Conservation (phyloP, 1,140 invertebrate genomes). For the Drosophila jambulina region DNA sequence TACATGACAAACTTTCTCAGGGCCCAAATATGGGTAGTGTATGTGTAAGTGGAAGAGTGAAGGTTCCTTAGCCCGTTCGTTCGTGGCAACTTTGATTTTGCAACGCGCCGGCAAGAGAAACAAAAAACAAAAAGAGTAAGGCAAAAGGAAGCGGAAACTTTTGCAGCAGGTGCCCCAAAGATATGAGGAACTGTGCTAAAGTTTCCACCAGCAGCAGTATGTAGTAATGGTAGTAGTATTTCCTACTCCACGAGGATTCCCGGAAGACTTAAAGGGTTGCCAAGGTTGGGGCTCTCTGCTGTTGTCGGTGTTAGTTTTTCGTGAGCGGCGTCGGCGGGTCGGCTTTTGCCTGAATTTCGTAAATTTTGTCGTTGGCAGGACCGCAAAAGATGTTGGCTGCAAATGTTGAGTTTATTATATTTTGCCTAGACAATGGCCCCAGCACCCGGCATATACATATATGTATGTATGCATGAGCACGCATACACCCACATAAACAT, state of each 20-base stretch:
- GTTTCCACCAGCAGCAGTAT: constrained; percentile 34
- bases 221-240: neutral
- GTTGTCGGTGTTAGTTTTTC: constrained; percentile 14
- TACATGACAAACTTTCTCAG: constrained; percentile 46
- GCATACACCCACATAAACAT: constrained; percentile 10
- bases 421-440: constrained; percentile 49
- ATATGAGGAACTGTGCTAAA: constrained; percentile 60
- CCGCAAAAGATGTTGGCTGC: constrained; percentile 65
- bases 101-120: constrained; percentile 44
- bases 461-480: constrained; percentile 15
- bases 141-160: constrained; percentile 61
- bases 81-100: constrained; percentile 74
- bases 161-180: constrained; percentile 74
- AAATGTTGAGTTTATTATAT: constrained; percentile 71
- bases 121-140: constrained; percentile 24
- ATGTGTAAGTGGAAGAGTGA: constrained; percentile 3
- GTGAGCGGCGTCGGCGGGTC: neutral
- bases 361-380: constrained; percentile 55
- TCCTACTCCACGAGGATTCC: constrained; percentile 23
- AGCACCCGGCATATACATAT: neutral
- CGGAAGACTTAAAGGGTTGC: constrained; percentile 62
- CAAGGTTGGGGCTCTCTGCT: constrained; percentile 9
- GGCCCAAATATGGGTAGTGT: constrained; percentile 22
- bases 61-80: constrained; percentile 20
- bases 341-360: constrained; percentile 26